phyloP scores from a whole-genome alignment of 2,797 vertebrate genomes.

The Catharus ustulatus region DNA sequence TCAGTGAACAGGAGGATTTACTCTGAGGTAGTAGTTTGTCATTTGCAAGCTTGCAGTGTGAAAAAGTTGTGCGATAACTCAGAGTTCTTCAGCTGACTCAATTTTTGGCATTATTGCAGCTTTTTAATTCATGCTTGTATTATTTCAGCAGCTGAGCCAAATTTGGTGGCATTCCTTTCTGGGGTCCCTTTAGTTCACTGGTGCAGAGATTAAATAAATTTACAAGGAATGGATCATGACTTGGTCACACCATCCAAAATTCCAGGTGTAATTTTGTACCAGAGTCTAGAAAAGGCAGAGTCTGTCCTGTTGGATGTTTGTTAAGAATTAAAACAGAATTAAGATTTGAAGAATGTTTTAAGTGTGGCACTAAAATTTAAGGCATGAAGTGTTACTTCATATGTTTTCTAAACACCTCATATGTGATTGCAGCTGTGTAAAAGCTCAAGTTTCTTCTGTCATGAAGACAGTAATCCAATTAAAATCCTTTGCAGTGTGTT shows the following conservation, averaged over 20 bases:
- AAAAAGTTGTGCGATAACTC: neutral
- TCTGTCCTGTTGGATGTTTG: neutral
- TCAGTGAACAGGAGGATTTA: neutral
- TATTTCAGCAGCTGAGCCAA: neutral
- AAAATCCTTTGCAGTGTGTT: neutral
- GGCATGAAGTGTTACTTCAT: neutral
- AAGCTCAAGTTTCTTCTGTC: neutral
- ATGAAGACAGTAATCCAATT: neutral
- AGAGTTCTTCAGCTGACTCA: neutral
- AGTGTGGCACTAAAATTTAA: neutral
- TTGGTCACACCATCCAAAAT: neutral
- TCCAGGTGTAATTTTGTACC: neutral
- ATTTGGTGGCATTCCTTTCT: neutral
- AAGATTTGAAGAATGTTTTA: neutral
- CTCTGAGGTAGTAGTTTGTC: neutral
- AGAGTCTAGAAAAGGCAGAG: neutral
- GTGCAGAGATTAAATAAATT: neutral
- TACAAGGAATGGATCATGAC: neutral
- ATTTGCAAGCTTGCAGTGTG: neutral
- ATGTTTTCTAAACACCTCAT: neutral
- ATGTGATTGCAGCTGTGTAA: neutral
- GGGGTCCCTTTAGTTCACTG: neutral
- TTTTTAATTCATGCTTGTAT: neutral
- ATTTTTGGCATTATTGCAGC: neutral
- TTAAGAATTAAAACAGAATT: neutral